These are phyloP conservation scores for Dicycla oo DNA, from an alignment of 2,888 invertebrate species.

Conservation along the genomic window DNA sequence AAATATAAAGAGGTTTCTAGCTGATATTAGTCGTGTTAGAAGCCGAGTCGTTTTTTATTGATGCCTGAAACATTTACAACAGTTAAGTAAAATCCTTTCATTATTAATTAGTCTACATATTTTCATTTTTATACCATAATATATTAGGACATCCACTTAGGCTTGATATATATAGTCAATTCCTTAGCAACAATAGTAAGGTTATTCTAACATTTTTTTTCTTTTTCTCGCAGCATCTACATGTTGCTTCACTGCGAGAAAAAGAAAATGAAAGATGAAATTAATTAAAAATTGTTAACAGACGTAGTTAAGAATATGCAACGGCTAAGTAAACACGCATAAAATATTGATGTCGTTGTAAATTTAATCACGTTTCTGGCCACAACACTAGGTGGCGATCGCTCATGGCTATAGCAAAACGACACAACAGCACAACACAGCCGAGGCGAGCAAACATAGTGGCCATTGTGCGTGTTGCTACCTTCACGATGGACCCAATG, in stretches of 20 bases:
- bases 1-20: constrained; percentile 78
- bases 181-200: neutral
- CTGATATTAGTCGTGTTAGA: constrained; percentile 57
- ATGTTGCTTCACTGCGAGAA: no score
- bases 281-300: constrained; percentile 11
- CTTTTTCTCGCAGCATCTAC: neutral
- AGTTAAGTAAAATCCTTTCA: neutral
- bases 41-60: constrained; percentile 26
- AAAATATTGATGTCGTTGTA: constrained; percentile 75
- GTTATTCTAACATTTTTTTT: neutral
- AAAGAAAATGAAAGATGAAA: neutral
- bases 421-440: constrained; percentile 73
- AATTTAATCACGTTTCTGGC: constrained; percentile 80
- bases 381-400: constrained; percentile 76
- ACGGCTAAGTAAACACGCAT: constrained; percentile 61
- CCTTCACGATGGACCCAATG: constrained; percentile 76
- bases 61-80: neutral
- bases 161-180: neutral
- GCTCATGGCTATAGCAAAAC: constrained; percentile 71
- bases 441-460: constrained; percentile 78
- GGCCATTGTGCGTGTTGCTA: constrained; percentile 83
- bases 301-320: constrained; percentile 25
- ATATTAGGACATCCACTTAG: no score
- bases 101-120: neutral
- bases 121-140: neutral